Base-by-base conservation (phyloP, 2,888 invertebrate species). In the Limnephilus rhombicus region DNA sequence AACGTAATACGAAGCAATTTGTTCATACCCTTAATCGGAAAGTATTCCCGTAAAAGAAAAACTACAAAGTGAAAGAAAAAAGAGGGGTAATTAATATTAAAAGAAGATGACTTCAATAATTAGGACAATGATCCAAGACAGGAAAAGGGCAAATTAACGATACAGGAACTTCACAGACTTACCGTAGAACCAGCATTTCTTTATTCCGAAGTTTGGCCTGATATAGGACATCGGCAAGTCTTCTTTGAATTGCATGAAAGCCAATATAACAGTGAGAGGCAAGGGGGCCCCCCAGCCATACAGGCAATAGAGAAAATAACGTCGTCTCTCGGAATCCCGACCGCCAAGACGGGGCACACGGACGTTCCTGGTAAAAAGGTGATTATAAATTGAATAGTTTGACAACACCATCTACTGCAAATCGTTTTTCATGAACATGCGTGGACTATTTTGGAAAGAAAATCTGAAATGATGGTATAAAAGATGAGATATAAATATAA, bases 241-340 rank as follows among this genome's bases (percentile, higher is more conserved):
- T 41, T 41, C 41, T 41, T 41, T 41, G 41, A 41, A 7, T 41
- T 41, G 41, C 41, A 41, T 41, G 41, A 41, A 41, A 4, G 96
- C 94, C 5, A 96, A 96, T 83, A 96, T 91, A 0, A 94, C 95
- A 0, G 97, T 96, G 85, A 97, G 95, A 0, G 97, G 24, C 0
- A 96, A 91, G 0, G 98, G 97, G 41, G 96, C 95, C 0, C 97
- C 97, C 97, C 97, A 97, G 0, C 98, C 97, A 94, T 98, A 98
- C 11, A 96, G 94, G 12, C 97, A 97, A 94, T 98, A 98, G 88
- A 97, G 94, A 0, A 96, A 94, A 94, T 98, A 97, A 88, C 97
- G 96, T 94, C 96, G 96, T 49, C 95, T 95, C 94, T 97, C 96
- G 7, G 94, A 92, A 4, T 37, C 34, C 34, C 68, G 95, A 18